phyloP scores from a whole-genome alignment of 2,797 vertebrate species.

The Epinephelus coioides region DNA sequence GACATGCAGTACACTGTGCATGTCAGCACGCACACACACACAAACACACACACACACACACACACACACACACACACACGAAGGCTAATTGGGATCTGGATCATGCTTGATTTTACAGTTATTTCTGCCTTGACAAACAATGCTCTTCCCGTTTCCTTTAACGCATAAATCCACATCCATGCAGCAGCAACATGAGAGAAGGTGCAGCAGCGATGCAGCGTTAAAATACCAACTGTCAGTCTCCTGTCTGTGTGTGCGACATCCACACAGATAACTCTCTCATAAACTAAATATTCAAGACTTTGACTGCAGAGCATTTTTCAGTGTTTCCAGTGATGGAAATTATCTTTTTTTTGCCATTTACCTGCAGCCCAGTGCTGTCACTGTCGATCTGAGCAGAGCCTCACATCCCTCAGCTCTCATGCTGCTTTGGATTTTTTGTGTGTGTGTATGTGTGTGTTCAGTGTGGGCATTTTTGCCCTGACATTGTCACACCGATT shows the following conservation, averaged over 20 bases:
- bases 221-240: slow-evolving; percentile 56
- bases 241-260: slow-evolving; percentile 16
- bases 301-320: slow-evolving; percentile 24
- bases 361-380: slow-evolving; percentile 45
- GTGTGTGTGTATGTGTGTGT: slow-evolving; percentile 29
- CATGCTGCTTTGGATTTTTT: not conserved
- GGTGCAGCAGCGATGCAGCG: slow-evolving; percentile 60
- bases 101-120: slow-evolving; percentile 19
- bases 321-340: not conserved
- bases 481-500: slow-evolving; percentile 30
- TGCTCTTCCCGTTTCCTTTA: slow-evolving; percentile 9
- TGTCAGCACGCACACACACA: slow-evolving; percentile 3
- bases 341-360: slow-evolving; percentile 9
- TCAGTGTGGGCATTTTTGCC: slow-evolving; percentile 12
- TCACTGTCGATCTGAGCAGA: slow-evolving; percentile 26
- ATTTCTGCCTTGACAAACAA: slow-evolving; percentile 24
- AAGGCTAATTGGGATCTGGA: slow-evolving; percentile 55
- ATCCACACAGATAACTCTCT: slow-evolving; percentile 26
- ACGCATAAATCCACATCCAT: slow-evolving; percentile 24
- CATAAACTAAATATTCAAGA: slow-evolving; percentile 35
- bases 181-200: slow-evolving; percentile 16
- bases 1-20: slow-evolving; percentile 38
- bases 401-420: slow-evolving; percentile 10
- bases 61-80: slow-evolving; percentile 14
- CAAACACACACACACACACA: not conserved